These are phyloP conservation scores for Meloidogyne floridensis DNA, from an alignment of 1,140 invertebrate species.

Conservation along the genomic window DNA sequence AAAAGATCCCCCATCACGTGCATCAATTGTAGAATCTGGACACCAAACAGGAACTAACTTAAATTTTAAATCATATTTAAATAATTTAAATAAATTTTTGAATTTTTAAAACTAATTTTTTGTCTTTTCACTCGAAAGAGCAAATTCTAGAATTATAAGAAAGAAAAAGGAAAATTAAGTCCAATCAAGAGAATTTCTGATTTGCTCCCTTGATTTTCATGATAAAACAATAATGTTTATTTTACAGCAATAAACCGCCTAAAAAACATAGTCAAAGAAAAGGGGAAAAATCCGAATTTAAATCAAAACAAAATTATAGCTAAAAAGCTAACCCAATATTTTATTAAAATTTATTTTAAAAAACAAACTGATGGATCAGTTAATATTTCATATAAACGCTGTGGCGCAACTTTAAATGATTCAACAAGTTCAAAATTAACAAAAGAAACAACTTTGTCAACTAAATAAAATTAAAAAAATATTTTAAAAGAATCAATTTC, in stretches of 20 bases:
- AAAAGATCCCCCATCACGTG: constrained; percentile 82
- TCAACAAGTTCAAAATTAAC: constrained; percentile 49
- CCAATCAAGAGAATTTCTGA: no score
- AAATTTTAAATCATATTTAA: constrained; percentile 41
- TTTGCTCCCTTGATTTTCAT: no score
- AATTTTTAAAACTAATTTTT: no score
- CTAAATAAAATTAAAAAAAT: constrained; percentile 2
- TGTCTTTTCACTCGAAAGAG: no score
- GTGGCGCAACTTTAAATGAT: constrained; percentile 59
- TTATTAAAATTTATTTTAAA: not conserved
- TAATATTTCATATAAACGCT: constrained; percentile 55
- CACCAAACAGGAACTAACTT: constrained; percentile 81
- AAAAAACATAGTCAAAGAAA: no score
- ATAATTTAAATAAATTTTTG: no score
- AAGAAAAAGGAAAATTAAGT: no score
- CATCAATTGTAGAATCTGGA: constrained; percentile 71
- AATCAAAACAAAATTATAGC: not conserved
- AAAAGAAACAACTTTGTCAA: constrained; percentile 1
- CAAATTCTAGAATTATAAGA: no score
- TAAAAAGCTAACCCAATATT: no score
- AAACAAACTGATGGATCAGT: constrained; percentile 43
- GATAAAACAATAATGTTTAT: no score
- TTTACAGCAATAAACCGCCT: no score
- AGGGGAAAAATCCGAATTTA: not conserved
- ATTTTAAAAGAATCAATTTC: not conserved